Evolutionary conservation across 2,113 vertebrate species (phyloP).

Genomic region (Fulica atra): DNA sequence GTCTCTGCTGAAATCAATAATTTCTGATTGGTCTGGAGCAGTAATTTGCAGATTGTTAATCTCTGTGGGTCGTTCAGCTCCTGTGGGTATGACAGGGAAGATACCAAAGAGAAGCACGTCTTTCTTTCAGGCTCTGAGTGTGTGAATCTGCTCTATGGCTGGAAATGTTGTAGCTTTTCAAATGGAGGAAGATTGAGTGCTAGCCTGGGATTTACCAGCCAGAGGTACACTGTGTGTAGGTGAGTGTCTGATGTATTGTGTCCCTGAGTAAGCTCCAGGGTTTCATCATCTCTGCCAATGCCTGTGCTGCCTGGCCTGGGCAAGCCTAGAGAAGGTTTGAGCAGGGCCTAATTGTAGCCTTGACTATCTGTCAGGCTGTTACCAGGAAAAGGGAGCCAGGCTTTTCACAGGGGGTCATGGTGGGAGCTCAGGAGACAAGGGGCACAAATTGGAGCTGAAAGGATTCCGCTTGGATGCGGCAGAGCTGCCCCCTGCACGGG

Average conservation of each 20-base stretch:
- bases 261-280: neutral
- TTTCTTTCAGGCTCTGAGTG: neutral
- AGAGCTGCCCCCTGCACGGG: neutral
- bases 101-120: neutral
- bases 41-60: neutral
- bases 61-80: neutral
- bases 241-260: neutral
- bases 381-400: neutral
- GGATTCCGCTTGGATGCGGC: rapidly evolving
- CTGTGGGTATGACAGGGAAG: neutral
- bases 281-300: neutral
- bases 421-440: neutral
- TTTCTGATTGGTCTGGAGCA: neutral
- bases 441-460: rapidly evolving
- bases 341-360: neutral
- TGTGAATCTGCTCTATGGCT: neutral
- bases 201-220: neutral
- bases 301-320: neutral
- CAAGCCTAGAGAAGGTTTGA: neutral
- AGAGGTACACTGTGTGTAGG: neutral
- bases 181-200: rapidly evolving
- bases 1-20: neutral
- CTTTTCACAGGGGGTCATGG: neutral
- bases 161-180: neutral
- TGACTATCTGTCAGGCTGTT: neutral